These are phyloP conservation scores for Aspiorhynchus laticeps DNA, from an alignment of 2,113 vertebrate genomes.

Conservation along the genomic window DNA sequence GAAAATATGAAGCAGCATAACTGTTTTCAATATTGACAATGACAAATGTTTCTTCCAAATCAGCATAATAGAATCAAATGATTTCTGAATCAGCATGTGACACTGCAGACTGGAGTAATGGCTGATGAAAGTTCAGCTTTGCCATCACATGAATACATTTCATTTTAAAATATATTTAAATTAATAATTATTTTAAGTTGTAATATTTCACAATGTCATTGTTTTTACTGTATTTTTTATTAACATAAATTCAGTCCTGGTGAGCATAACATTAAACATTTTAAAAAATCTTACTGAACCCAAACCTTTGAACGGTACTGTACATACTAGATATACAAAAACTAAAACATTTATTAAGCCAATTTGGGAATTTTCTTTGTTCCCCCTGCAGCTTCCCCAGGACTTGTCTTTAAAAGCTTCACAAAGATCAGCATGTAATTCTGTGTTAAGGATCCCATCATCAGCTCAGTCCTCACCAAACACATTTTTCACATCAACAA, in stretches of 20 bases:
- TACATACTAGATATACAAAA: neutral
- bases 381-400: slow-evolving; percentile 41
- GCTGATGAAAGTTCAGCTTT: neutral
- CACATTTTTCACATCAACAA: slow-evolving; percentile 14
- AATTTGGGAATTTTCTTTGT: neutral
- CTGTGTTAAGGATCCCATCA: slow-evolving; percentile 41
- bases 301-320: neutral
- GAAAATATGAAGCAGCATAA: neutral
- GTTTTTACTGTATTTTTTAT: neutral
- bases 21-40: neutral
- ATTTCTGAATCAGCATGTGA: neutral
- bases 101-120: neutral
- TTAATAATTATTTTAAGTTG: neutral
- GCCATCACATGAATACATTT: no score
- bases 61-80: neutral
- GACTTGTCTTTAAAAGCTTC: slow-evolving; percentile 43
- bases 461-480: neutral
- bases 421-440: neutral
- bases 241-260: neutral
- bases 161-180: no score
- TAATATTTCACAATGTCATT: neutral
- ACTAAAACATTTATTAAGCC: neutral
- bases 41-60: neutral
- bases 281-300: neutral
- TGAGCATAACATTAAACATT: neutral